Conservation (phyloP, 1,140 invertebrate species). For the Halictus rubicundus region DNA sequence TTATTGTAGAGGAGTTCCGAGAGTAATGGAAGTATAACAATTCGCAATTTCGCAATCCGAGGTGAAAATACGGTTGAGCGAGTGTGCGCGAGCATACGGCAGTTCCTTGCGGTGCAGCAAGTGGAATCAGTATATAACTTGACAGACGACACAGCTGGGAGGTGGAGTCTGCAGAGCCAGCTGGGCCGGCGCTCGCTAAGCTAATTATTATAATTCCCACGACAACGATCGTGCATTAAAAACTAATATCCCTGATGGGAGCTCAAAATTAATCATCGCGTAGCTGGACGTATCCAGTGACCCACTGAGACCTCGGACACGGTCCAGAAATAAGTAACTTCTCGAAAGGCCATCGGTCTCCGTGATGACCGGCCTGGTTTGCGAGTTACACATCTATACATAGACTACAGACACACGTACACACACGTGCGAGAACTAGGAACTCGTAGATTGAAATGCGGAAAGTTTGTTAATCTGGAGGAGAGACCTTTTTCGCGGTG, state of each 20-base stretch:
- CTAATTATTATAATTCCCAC: constrained; percentile 70
- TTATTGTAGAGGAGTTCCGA: too few species aligned
- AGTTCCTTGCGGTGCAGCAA: background rate
- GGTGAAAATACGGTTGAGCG: background rate
- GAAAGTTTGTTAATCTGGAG: constrained; percentile 33
- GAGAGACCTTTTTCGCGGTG: background rate
- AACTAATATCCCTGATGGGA: constrained; percentile 65
- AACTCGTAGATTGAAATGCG: constrained; percentile 27
- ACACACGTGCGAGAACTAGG: constrained; percentile 3
- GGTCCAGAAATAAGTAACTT: constrained; percentile 54
- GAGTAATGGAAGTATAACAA: too few species aligned
- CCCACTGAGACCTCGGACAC: constrained; percentile 45
- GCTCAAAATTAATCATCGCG: constrained; percentile 62
- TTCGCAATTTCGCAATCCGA: background rate
- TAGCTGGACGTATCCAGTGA: constrained; percentile 36
- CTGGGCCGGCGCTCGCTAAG: constrained; percentile 32
- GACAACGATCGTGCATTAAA: constrained; percentile 63
- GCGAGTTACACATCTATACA: background rate
- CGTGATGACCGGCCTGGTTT: constrained; percentile 10
- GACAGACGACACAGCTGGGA: constrained; percentile 61
- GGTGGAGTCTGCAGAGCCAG: constrained; percentile 27
- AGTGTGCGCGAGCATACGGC: background rate
- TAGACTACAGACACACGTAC: background rate
- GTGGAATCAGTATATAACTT: constrained; percentile 36
- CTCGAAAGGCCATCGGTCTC: constrained; percentile 48